phyloP scores from a whole-genome alignment of 1,140 invertebrate genomes.

The Eciton burchellii region DNA sequence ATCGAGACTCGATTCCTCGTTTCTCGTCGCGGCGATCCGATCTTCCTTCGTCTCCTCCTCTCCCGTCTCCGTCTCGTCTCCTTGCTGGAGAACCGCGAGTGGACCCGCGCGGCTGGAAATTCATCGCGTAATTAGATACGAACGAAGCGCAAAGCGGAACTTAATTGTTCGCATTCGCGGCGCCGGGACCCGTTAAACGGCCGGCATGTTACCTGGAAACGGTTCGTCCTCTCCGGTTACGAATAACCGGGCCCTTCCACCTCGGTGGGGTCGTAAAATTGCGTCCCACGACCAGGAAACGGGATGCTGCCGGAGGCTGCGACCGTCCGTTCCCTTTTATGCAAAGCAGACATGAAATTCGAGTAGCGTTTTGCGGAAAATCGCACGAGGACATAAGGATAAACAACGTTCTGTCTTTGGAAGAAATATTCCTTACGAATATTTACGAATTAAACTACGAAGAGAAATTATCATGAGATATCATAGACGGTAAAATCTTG shows the following conservation, averaged over 20 bases:
- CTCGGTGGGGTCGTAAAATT: slow-evolving; percentile 33
- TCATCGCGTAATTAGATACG: slow-evolving; percentile 74
- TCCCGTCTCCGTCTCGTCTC: slow-evolving; percentile 44
- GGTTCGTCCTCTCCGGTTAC: slow-evolving; percentile 28
- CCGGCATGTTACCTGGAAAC: slow-evolving; percentile 53
- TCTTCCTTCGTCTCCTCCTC: slow-evolving; percentile 8
- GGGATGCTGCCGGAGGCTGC: slow-evolving; percentile 18
- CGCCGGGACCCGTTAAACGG: slow-evolving; percentile 75
- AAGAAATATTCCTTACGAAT: neutral
- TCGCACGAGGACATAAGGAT: neutral
- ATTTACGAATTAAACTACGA: too few relatives aligned
- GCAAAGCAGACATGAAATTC: neutral
- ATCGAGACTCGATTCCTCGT: neutral
- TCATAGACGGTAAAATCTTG: too few relatives aligned
- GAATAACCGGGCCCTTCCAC: slow-evolving; percentile 6
- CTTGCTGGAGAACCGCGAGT: slow-evolving; percentile 24
- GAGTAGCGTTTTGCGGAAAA: neutral
- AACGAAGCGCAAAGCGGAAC: slow-evolving; percentile 77
- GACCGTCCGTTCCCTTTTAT: neutral
- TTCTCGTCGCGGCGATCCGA: slow-evolving; percentile 18
- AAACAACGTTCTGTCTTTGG: too few relatives aligned
- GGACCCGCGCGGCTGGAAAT: slow-evolving; percentile 57
- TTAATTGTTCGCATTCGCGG: slow-evolving; percentile 76
- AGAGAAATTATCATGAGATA: too few relatives aligned
- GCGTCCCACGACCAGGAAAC: neutral